Evolutionary conservation across 2,797 vertebrate species (phyloP).

Genomic region (Coracias cyanogaster): DNA sequence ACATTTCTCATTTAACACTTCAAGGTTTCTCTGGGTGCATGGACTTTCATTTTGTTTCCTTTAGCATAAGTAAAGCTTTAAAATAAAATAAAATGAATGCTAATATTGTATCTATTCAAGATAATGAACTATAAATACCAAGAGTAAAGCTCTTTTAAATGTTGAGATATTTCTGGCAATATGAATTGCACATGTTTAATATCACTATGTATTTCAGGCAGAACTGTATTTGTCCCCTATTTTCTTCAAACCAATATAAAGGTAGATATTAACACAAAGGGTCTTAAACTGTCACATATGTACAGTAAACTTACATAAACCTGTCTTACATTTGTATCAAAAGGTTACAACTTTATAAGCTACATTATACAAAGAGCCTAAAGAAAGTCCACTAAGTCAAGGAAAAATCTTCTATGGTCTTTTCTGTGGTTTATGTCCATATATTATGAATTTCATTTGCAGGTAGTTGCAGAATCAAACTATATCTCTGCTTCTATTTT

Average conservation of each 20-base stretch:
- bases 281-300: neutral
- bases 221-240: neutral
- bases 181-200: neutral
- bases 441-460: neutral
- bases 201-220: neutral
- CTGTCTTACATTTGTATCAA: neutral
- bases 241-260: neutral
- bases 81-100: neutral
- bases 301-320: neutral
- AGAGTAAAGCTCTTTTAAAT: neutral
- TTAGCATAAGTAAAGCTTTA: neutral
- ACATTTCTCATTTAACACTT: neutral
- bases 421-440: neutral
- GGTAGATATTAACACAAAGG: neutral
- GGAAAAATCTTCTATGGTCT: neutral
- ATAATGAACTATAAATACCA: neutral
- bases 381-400: neutral
- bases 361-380: neutral
- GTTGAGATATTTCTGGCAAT: neutral
- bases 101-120: neutral
- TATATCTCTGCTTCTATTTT: neutral
- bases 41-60: neutral
- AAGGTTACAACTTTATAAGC: neutral
- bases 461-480: neutral
- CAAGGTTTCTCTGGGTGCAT: neutral